Conservation (phyloP, 1,140 invertebrate genomes). For the Bombyx mandarina region DNA sequence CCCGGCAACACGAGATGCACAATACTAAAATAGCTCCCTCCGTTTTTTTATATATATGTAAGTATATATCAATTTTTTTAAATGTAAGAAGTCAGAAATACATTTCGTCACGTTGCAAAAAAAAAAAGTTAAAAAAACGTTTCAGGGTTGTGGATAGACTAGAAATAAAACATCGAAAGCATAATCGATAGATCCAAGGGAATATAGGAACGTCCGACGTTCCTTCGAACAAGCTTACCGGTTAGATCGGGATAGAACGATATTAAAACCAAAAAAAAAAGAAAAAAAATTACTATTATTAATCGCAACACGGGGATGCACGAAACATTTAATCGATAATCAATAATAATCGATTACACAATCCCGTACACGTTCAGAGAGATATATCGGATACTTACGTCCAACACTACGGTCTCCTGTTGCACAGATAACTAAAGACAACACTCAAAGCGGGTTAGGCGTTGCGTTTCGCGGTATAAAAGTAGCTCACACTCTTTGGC, state of each 20-base stretch:
- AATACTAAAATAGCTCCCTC: constrained; percentile 47
- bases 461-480: constrained; percentile 24
- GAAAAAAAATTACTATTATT: neutral
- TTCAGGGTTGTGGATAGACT: constrained; percentile 66
- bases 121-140: constrained; percentile 1
- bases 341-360: too few species aligned
- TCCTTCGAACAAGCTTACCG: constrained; percentile 63
- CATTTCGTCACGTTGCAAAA: constrained; percentile 48
- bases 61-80: too few species aligned
- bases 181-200: constrained; percentile 20
- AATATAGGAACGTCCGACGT: constrained; percentile 37
- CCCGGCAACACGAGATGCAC: constrained; percentile 57
- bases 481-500: constrained; percentile 23
- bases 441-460: constrained; percentile 56
- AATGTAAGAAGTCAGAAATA: too few species aligned
- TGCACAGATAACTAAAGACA: constrained; percentile 37
- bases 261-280: neutral
- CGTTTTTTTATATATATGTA: constrained; percentile 7
- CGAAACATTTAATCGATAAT: too few species aligned
- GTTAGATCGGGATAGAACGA: constrained; percentile 32
- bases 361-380: neutral
- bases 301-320: too few species aligned
- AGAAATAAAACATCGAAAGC: constrained; percentile 21
- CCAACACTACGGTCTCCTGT: constrained; percentile 12
- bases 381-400: constrained; percentile 26